phyloP scores from a whole-genome alignment of 1,140 invertebrate species.

The Phocides pigmalion region DNA sequence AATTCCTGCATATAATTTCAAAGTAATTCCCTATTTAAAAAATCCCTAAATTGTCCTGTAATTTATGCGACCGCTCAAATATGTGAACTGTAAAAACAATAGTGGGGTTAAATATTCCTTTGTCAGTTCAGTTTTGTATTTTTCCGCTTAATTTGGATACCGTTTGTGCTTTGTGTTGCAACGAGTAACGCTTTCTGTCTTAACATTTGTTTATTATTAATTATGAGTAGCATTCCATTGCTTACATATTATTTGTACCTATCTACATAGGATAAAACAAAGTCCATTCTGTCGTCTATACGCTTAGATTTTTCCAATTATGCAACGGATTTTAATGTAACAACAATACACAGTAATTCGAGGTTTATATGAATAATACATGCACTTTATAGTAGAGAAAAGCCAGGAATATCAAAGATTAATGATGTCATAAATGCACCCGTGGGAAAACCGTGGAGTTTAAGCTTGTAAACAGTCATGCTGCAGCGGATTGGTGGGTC shows the following conservation, averaged over 20 bases:
- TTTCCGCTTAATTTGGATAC: neutral
- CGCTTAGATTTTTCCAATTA: too few species aligned
- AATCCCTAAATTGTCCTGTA: neutral
- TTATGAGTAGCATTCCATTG: neutral
- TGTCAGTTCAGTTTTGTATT: neutral
- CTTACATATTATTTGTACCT: neutral
- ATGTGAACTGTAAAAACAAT: slow-evolving; percentile 2
- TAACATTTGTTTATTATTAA: neutral
- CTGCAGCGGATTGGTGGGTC: too few species aligned
- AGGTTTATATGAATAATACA: too few species aligned
- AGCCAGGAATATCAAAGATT: too few species aligned
- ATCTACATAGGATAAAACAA: too few species aligned
- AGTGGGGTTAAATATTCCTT: slow-evolving; percentile 18
- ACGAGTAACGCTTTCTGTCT: neutral
- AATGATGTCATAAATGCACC: too few species aligned
- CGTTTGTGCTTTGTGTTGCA: neutral
- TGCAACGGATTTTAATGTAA: too few species aligned
- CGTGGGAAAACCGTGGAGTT: too few species aligned
- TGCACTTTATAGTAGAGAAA: too few species aligned
- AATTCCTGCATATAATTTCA: slow-evolving; percentile 20
- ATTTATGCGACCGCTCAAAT: slow-evolving; percentile 1
- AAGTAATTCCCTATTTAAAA: slow-evolving; percentile 1
- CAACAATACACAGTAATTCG: too few species aligned
- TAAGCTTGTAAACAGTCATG: too few species aligned
- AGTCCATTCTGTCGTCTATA: too few species aligned